Percentiles rank a stretch among this genome's conserved stretches.
Conservation (phyloP, 2,888 invertebrate genomes). For the Heliconius aoede region DNA sequence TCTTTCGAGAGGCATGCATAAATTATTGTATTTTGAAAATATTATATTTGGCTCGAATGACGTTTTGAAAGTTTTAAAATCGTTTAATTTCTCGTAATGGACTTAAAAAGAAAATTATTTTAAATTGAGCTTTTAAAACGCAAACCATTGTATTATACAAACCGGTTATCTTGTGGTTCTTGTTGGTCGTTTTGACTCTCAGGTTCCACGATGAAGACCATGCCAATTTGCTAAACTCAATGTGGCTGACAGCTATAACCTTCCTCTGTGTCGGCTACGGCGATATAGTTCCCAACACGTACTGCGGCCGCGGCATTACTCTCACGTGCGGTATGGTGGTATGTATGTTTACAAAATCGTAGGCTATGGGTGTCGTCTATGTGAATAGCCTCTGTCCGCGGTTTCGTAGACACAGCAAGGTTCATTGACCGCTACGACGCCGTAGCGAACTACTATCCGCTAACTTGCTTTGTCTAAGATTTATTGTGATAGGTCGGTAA, state of each 20-base stretch:
- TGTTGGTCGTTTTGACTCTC: conserved; percentile 83
- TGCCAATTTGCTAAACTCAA: conserved; percentile 99
- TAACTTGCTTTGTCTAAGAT: conserved; percentile 69
- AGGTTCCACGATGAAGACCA: conserved; percentile 99
- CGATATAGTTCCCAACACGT: conserved; percentile 99
- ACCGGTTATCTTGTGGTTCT: conserved; percentile 80
- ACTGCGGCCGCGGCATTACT: conserved; percentile 99
- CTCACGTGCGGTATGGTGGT: conserved; percentile 99
- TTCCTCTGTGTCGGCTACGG: conserved; percentile 99
- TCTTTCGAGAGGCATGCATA: conserved; percentile 72
- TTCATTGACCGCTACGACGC: conserved; percentile 24
- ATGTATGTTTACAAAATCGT: conserved; percentile 83
- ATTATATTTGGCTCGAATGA: conserved; percentile 42
- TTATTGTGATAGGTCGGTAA: conserved; percentile 68
- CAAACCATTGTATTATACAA: conserved; percentile 53
- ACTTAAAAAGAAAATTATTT: conserved; percentile 24
- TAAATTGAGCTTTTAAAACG: conserved; percentile 40
- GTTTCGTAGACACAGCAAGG: conserved; percentile 68
- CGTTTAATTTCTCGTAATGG: conserved; percentile 23
- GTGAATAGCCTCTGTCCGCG: conserved; percentile 45
- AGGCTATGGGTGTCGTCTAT: conserved; percentile 68
- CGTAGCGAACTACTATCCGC: conserved; percentile 26
- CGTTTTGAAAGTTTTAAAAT: conserved; percentile 27
- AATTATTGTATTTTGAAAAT: conserved; percentile 52
- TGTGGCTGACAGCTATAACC: conserved; percentile 99